A percentile compares a stretch with the other conserved stretches of the same genome.
phyloP scores from a whole-genome alignment of 2,797 vertebrate genomes.

The Margarornis squamiger region DNA sequence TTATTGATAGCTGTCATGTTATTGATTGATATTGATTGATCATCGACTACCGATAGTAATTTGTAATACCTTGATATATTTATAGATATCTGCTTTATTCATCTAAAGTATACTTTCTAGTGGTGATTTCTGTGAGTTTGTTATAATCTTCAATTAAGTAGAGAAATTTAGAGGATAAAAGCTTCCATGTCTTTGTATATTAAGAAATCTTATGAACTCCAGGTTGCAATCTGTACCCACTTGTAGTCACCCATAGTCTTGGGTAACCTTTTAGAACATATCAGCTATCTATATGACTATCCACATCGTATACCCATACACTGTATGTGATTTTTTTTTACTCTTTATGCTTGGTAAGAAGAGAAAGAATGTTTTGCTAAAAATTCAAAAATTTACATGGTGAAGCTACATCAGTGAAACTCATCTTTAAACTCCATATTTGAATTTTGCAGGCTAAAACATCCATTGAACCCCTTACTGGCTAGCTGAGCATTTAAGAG shows the following conservation, averaged over 20 bases:
- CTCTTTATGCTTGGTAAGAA: neutral
- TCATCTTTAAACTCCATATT: neutral
- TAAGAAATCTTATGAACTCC: neutral
- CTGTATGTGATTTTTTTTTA: neutral
- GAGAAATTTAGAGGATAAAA: neutral
- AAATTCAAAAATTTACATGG: neutral
- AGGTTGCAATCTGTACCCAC: neutral
- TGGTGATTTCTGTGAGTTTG: neutral
- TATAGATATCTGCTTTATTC: neutral
- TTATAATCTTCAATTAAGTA: neutral
- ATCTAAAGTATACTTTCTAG: neutral
- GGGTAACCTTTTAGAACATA: neutral
- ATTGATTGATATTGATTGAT: neutral
- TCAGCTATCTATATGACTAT: neutral
- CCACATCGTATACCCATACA: neutral
- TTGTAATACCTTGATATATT: neutral
- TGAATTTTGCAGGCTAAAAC: neutral
- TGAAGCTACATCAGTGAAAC: neutral
- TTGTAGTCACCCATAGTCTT: fast-evolving
- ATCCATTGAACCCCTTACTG: neutral
- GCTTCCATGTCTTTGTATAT: neutral
- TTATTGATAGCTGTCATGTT: neutral
- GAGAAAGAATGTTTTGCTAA: neutral
- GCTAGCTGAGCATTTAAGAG: neutral
- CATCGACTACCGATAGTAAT: neutral